Base-by-base conservation (phyloP, 2,113 vertebrate species). In the Marcusenius ussheri region DNA sequence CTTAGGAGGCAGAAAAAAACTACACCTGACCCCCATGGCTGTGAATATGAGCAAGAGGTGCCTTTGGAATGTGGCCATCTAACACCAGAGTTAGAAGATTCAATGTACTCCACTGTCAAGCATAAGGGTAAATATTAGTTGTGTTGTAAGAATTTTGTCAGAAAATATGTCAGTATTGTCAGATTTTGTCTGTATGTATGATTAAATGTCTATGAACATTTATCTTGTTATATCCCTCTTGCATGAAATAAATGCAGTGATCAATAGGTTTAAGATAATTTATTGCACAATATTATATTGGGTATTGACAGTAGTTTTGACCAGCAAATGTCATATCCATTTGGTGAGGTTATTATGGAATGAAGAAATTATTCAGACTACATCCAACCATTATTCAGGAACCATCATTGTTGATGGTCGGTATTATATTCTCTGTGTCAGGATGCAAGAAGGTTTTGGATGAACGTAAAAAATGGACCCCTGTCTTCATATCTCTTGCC, bases 1-100 rank as follows among this genome's bases (percentile, higher is more conserved):
- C 91, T 90, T 90, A 89, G n/a, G 88, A 88, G 83, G 39, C 89
- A 92, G 88, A 90, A 91, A 88, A 91, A 66, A 39, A 90, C 90
- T 89, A 90, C 90, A 87, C 50, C 35, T 88, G 3, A 50, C n/a
- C 24, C 83, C 86, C 89, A 89, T 88, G 86, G 88, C 10, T n/a
- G 87, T 89, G 92, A 92, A 0, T 53, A 90, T 0, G 94, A 95
- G 62, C 95, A 96, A 91, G 94, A 95, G 90, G 94, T 95, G 27
- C 94, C 94, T 9, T 47, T 90, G 17, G 88, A 90, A 51, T 83
- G 90, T 88, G 80, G 87, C 90, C 88, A 87, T 49, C 19, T 51
- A 45, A 84, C 74, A 89, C 83, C 66, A 84, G 92, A 95, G 53
- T 74, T 89, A 15, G 92, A 93, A 83, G 90, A 92, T n/a, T 86